Percentiles rank a stretch among this genome's conserved stretches.
These are phyloP conservation scores for Solea senegalensis DNA, from an alignment of 2,113 vertebrate species.

Conservation along the genomic window DNA sequence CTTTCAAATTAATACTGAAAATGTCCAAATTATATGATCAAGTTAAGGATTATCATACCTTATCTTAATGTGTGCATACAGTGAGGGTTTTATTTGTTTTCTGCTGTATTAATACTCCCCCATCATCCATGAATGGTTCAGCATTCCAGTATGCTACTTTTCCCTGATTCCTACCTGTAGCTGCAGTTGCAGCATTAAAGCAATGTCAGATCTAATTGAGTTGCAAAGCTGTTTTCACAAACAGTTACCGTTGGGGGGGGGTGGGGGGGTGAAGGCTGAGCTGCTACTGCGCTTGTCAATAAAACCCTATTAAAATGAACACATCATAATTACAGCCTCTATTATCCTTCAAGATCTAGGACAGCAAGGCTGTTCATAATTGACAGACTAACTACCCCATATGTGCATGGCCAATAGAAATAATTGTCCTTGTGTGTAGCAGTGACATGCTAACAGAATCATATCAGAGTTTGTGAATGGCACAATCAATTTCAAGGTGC, in stretches of 20 bases:
- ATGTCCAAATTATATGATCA: no score
- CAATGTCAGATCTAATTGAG: constrained; percentile 78
- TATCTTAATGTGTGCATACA: background rate
- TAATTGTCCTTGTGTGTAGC: constrained; percentile 77
- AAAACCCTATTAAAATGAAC: constrained; percentile 78
- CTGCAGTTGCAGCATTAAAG: constrained; percentile 48
- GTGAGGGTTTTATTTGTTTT: background rate
- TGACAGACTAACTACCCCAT: constrained; percentile 75
- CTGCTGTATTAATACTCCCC: background rate
- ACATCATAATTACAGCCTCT: constrained; percentile 78
- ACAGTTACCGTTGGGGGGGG: constrained; percentile 58
- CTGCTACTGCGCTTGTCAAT: constrained; percentile 75
- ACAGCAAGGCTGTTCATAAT: constrained; percentile 68
- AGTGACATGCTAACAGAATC: constrained; percentile 66
- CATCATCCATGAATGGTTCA: background rate
- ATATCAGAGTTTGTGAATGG: constrained; percentile 57
- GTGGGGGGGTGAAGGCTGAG: constrained; percentile 39
- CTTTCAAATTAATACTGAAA: no score
- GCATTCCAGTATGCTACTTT: constrained; percentile 9
- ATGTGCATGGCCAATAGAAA: constrained; percentile 72
- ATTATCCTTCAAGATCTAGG: constrained; percentile 79
- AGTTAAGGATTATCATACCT: no score
- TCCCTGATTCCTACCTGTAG: constrained; percentile 36
- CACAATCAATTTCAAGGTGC: constrained; percentile 68
- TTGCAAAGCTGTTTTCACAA: constrained; percentile 70